Conservation (phyloP, 1,140 invertebrate species). For the Drosophila carrolli region DNA sequence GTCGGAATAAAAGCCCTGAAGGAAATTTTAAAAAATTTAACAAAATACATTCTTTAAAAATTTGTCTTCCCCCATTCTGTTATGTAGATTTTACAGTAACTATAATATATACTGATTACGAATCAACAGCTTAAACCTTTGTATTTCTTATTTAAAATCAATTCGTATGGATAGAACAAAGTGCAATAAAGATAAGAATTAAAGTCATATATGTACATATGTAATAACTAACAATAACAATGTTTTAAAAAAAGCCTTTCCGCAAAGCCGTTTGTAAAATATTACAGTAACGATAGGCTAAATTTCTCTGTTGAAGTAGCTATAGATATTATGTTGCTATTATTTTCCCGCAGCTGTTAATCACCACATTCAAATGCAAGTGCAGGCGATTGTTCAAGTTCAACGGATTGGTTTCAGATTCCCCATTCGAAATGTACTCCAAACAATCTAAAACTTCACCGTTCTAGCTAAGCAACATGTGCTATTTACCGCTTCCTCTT, state of each 20-base stretch:
- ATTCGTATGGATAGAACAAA: not conserved
- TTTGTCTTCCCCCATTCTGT: too few relatives aligned
- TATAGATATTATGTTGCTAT: not conserved
- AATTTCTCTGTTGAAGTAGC: not conserved
- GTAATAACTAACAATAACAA: too few relatives aligned
- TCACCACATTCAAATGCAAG: too few relatives aligned
- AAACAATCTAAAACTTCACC: constrained; percentile 12
- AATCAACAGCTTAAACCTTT: not conserved
- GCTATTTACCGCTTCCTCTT: constrained; percentile 37
- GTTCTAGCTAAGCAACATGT: constrained; percentile 70
- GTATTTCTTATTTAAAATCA: not conserved
- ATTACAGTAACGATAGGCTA: too few relatives aligned
- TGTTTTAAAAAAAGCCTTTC: too few relatives aligned
- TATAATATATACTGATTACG: too few relatives aligned
- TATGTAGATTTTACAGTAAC: too few relatives aligned
- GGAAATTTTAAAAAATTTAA: too few relatives aligned
- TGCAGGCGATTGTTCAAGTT: constrained; percentile 34
- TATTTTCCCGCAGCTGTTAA: not conserved
- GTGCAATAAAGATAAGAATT: not conserved
- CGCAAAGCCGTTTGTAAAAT: too few relatives aligned
- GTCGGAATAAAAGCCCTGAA: not conserved
- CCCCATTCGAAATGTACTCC: constrained; percentile 15
- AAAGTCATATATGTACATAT: not conserved
- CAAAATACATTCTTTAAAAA: too few relatives aligned
- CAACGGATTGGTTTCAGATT: constrained; percentile 50